Conservation (phyloP, 1,140 invertebrate genomes). For the Nebria ingens region DNA sequence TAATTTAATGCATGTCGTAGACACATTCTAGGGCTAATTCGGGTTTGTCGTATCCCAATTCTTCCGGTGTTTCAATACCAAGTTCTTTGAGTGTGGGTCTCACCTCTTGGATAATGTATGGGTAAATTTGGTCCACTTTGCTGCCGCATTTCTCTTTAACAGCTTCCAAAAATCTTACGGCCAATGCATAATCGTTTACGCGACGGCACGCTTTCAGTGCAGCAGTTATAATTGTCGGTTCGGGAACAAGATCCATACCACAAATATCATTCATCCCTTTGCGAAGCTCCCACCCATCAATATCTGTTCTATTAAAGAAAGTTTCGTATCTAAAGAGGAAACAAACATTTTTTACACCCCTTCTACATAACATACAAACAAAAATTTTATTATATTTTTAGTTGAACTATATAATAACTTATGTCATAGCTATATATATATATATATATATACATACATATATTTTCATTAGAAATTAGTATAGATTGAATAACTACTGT, state of each 20-base stretch:
- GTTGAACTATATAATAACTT: too few species aligned
- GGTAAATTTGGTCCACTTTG: slow-evolving; percentile 71
- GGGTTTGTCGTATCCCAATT: slow-evolving; percentile 94
- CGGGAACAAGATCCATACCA: slow-evolving; percentile 89
- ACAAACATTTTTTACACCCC: slow-evolving; percentile 5
- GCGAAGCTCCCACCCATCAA: slow-evolving; percentile 94
- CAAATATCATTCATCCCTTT: slow-evolving; percentile 74
- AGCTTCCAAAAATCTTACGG: slow-evolving; percentile 85
- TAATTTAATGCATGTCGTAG: slow-evolving; percentile 45
- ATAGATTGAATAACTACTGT: too few species aligned
- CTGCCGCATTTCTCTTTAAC: slow-evolving; percentile 84
- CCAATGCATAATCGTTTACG: slow-evolving; percentile 88
- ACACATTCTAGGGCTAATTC: slow-evolving; percentile 75
- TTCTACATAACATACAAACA: too few species aligned
- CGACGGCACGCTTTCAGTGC: slow-evolving; percentile 86
- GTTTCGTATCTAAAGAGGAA: slow-evolving; percentile 53
- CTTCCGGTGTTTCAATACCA: slow-evolving; percentile 88
- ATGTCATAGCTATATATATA: too few species aligned
- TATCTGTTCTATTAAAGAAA: slow-evolving; percentile 80
- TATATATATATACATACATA: too few species aligned
- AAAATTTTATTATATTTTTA: too few species aligned
- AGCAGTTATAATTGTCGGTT: slow-evolving; percentile 86
- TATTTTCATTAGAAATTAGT: neutral
- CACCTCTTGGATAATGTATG: slow-evolving; percentile 89
- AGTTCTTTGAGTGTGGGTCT: slow-evolving; percentile 85